Evolutionary conservation across 2,113 vertebrate genomes (phyloP), one percentile per base, ranked within the genome.

Genomic region (Xyliphius kryptos): DNA sequence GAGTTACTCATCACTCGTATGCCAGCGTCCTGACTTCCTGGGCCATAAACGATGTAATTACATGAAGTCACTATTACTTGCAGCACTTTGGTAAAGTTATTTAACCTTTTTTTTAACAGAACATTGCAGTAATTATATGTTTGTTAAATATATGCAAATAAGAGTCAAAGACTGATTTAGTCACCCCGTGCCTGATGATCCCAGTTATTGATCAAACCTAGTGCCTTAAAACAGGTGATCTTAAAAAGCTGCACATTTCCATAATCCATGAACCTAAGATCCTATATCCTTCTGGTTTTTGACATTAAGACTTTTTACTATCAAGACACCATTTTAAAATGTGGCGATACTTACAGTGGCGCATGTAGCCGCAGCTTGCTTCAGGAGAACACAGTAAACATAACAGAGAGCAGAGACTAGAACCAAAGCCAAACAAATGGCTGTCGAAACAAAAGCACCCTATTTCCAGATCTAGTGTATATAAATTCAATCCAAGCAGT

Each of bases 211-310:
- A 6, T 13, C 37, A 12, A 1, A 43, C 14, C 9, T 61, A 66
- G 38, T 70, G 77, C 79, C 73, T 77, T 77, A 53, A 72, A 37
- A 61, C 53, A 72, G 76, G 64, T 78, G 79, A 59, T 72, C 77
- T 71, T 74, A 71, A 79, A 56, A 72, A 74, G 49, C 51, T 76
- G 68, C 67, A 75, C 75, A 78, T 85, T 77, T 83, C 78, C 79
- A 72, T 78, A 83, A 81, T 79, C 66, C 56, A 62, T 40, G 79
- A 49, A 71, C 63, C 72, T 41, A 47, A 73, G 67, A 71, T 71
- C 52, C 64, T 32, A 32, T 32, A 32, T 32, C 26, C 66, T 70
- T 74, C 65, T 74, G 60, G 77, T 75, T 76, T 61, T 52, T 61
- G 61, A 58, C 47, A 72, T 63, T n/a, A n/a, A 72, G 74, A 74